These are phyloP conservation scores for Petrosia ficiformis DNA, from an alignment of 37 sponge, comb jelly and placozoan genomes.

Conservation along the genomic window DNA sequence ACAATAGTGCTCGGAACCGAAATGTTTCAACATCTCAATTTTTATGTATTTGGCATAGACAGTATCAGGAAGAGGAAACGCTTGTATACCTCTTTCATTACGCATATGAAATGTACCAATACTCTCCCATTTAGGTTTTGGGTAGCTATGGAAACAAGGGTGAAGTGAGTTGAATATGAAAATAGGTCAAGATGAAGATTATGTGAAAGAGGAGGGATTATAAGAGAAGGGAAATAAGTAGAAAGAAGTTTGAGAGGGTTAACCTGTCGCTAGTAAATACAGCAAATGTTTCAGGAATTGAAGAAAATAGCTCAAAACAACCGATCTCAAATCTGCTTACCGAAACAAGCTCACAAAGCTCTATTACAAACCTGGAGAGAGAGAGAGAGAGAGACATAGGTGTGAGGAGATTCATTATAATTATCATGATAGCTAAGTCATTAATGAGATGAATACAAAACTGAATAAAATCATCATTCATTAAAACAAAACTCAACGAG, in stretches of 20 bases:
- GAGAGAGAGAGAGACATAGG: not conserved
- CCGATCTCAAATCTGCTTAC: slow-evolving; percentile 78
- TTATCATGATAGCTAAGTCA: too few relatives aligned
- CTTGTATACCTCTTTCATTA: slow-evolving; percentile 64
- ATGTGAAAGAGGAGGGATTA: not conserved
- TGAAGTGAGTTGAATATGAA: not conserved
- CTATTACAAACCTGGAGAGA: slow-evolving; percentile 67
- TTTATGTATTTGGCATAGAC: slow-evolving; percentile 72
- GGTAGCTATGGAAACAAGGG: not conserved
- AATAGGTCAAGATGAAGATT: not conserved
- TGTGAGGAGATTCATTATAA: not conserved
- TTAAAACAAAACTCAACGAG: too few relatives aligned
- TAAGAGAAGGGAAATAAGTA: not conserved
- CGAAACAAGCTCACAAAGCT: slow-evolving; percentile 83
- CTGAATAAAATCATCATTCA: too few relatives aligned
- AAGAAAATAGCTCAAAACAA: slow-evolving; percentile 90
- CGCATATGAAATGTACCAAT: slow-evolving; percentile 41
- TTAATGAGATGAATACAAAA: too few relatives aligned
- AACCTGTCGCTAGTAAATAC: slow-evolving; percentile 76
- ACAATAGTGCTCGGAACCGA: slow-evolving; percentile 88
- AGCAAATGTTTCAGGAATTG: slow-evolving; percentile 75
- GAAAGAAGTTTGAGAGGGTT: not conserved
- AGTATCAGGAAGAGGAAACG: slow-evolving; percentile 51
- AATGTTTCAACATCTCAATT: slow-evolving; percentile 79
- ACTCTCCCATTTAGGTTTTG: not conserved